Evolutionary conservation across 2,113 vertebrate genomes (phyloP).

Genomic region (Eidolon helvum): DNA sequence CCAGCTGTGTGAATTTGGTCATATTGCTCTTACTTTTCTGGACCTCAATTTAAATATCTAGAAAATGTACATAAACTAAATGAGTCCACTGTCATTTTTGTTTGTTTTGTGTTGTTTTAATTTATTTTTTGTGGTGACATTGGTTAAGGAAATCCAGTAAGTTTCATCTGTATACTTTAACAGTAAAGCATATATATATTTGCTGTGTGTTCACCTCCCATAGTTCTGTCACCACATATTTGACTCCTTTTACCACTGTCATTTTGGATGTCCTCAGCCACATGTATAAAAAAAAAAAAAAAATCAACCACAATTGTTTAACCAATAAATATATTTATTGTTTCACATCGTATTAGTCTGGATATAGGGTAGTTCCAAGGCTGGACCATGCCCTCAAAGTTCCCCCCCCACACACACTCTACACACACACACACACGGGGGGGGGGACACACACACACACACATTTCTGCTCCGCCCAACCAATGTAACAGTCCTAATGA

Average conservation of each 20-base stretch:
- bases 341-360: background rate
- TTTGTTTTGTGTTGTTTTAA: no score
- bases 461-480: background rate
- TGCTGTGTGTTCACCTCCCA: no score
- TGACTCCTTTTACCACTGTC: no score
- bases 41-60: background rate
- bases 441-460: background rate
- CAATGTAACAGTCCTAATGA: fast-evolving
- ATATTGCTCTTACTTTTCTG: background rate
- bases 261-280: background rate
- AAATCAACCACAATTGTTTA: background rate
- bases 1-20: background rate
- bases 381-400: background rate
- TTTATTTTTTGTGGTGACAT: no score
- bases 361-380: background rate
- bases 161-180: no score
- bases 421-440: background rate
- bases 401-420: background rate
- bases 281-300: background rate
- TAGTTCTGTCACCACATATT: no score
- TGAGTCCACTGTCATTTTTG: background rate
- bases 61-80: background rate
- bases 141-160: no score
- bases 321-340: background rate
- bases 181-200: no score